Evolutionary conservation across 2,888 invertebrate genomes (phyloP).

Genomic region (Mythimna pallens): DNA sequence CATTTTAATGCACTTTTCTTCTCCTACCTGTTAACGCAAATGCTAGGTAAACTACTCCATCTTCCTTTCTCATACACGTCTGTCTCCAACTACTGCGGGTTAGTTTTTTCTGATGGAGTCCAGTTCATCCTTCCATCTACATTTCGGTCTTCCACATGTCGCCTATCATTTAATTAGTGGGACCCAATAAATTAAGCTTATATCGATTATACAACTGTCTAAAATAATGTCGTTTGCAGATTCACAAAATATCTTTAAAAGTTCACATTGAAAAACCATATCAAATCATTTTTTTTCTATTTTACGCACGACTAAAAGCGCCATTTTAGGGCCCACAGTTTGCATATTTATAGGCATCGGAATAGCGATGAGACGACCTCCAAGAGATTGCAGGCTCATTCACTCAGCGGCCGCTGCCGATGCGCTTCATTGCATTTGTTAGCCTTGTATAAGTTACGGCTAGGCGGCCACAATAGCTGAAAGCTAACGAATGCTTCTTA

Average conservation of each 20-base stretch:
- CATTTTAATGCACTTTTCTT: no score
- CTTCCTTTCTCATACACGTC: no score
- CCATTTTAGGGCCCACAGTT: constrained; percentile 53
- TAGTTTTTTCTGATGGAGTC: no score
- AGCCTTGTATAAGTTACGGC: constrained; percentile 37
- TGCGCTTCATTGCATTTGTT: constrained; percentile 62
- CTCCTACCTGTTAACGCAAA: no score
- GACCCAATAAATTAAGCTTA: no score
- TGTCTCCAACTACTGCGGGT: no score
- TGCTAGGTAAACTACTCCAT: no score
- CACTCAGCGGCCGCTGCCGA: constrained; percentile 57
- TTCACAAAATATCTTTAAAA: not conserved
- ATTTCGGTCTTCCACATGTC: no score
- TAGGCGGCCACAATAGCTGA: constrained; percentile 3
- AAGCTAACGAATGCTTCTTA: constrained; percentile 8
- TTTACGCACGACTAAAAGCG: constrained; percentile 15
- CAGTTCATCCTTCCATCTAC: no score
- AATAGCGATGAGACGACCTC: constrained; percentile 65
- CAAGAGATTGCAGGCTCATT: constrained; percentile 67
- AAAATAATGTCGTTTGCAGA: no score
- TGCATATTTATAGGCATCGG: constrained; percentile 70
- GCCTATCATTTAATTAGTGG: no score
- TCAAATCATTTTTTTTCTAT: not conserved
- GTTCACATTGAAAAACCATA: not conserved
- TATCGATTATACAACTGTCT: no score